Evolutionary conservation across 2,888 invertebrate genomes (phyloP), one percentile per base, ranked within the genome.

Genomic region (Melanostoma mellinum): DNA sequence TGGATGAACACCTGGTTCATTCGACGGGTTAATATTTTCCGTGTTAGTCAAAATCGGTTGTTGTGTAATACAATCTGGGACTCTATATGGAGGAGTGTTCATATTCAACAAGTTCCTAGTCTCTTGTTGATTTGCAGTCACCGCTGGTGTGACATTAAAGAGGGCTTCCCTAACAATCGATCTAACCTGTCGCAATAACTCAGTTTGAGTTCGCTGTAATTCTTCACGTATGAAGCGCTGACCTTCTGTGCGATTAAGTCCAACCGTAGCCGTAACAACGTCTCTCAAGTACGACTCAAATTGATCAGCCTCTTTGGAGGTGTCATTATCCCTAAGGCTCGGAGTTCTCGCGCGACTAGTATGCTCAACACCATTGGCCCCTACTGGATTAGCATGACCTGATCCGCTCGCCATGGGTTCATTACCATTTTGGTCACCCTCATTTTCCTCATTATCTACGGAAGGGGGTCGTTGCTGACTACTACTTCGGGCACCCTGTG

Each of bases 191-290:
- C 6, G 6, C 6, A 55, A 38, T 38, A 55, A 55, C 36, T 36
- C 6, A 0, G 55, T 20, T 6, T 55, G 55, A 1, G 20, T 55
- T 6, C 55, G 55, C n/a, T 38, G 10, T 20, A 55, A n/a, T 20
- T 55, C 38, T 20, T 55, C 20, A 0, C 55, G 10, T 38, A 55
- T 55, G 20, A 55, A 55, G 20, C 36, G 55, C 10, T 55, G 36
- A 6, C 38, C 55, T 20, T 55, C 55, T 1, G 36, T 55, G 0
- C 55, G 36, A 6, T 55, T 55, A 3, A 55, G 8, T 8, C 55
- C 55, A 0, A 55, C 20, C 0, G 36, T 36, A 4, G 55, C 55
- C 1, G 55, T 55, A 20, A 55, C 55, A 6, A 55, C 55, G 6
- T 38, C 55, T 20, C 38, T 4, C 0, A 53, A 3, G 8, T 55